A percentile compares a stretch with the other conserved stretches of the same genome.
Evolutionary conservation across 2,888 invertebrate species (phyloP).

Genomic region (Agelastica alni): DNA sequence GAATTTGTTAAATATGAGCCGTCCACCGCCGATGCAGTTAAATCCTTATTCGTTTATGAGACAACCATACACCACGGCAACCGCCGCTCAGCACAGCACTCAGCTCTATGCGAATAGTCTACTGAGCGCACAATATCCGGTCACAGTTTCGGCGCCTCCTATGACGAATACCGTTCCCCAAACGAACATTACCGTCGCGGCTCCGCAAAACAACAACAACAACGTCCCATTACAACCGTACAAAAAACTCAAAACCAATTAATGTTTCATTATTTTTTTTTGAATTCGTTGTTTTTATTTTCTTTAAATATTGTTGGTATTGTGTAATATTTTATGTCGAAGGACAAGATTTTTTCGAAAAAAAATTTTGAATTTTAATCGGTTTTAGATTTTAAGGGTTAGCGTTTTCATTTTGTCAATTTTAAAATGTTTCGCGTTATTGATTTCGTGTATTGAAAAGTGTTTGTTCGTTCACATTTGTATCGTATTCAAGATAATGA

Average conservation of each 20-base stretch:
- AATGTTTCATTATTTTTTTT: constrained; percentile 47
- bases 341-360: constrained; percentile 8
- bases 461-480: background rate
- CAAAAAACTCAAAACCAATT: constrained; percentile 90
- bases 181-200: constrained; percentile 51
- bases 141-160: constrained; percentile 54
- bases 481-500: constrained; percentile 4
- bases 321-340: constrained; percentile 13
- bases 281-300: no score
- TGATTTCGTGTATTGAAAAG: background rate
- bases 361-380: background rate
- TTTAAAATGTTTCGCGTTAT: background rate
- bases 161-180: constrained; percentile 49
- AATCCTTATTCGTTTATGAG: constrained; percentile 60
- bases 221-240: constrained; percentile 76
- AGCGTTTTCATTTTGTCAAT: constrained; percentile 1
- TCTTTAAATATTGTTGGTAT: constrained; percentile 22
- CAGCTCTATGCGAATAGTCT: constrained; percentile 51
- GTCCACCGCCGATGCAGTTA: constrained; percentile 52
- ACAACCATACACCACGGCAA: constrained; percentile 50
- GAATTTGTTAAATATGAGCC: constrained; percentile 48
- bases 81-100: constrained; percentile 46
- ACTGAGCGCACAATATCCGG: constrained; percentile 54
- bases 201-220: constrained; percentile 56
- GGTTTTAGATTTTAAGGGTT: background rate